Evolutionary conservation across 2,888 invertebrate genomes (phyloP), one percentile per base, ranked within the genome.

Genomic region (Glyphotaelius pellucidus): DNA sequence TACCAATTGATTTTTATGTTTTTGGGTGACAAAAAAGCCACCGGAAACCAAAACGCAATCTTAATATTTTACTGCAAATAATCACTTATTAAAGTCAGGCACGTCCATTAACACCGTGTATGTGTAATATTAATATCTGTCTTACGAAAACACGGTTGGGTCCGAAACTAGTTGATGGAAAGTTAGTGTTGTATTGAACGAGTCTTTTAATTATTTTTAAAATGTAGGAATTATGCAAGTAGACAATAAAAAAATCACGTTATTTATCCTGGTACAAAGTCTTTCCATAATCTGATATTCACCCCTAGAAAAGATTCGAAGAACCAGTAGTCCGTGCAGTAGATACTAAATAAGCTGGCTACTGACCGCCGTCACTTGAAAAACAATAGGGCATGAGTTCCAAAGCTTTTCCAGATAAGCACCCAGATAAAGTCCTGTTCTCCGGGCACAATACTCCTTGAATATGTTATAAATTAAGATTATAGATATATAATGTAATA

Each of bases 311-410:
- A 67, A 67, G 67, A 67, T 67, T 67, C 52, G 25, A 87, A 87
- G 32, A 47, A n/a, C 81, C 32, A 81, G 85, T 30, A 86, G 38
- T 86, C 42, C 85, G 85, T 86, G 86, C 86, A 47, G 86, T 47
- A 42, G 86, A n/a, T 42, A 42, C 86, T 42, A 42, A 86, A 86
- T 86, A 86, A 86, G 86, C 86, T 47, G 47, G 47, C 86, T 42
- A 42, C 86, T 30, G 86, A 38, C 86, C 42, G 42, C 38, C 47
- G 86, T 86, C 86, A 86, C 86, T 86, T 42, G 86, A 86, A 42
- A 86, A 42, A 86, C 86, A 86, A 86, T 86, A 86, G 42, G 86
- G 86, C 35, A 83, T 25, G 83, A 83, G 31, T n/a, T 83, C 32
- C 83, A 83, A 32, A 32, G 83, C 83, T 83, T 83, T 83, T 32